Evolutionary conservation across 2,797 vertebrate genomes (phyloP).

Genomic region (Hippoglossus hippoglossus): DNA sequence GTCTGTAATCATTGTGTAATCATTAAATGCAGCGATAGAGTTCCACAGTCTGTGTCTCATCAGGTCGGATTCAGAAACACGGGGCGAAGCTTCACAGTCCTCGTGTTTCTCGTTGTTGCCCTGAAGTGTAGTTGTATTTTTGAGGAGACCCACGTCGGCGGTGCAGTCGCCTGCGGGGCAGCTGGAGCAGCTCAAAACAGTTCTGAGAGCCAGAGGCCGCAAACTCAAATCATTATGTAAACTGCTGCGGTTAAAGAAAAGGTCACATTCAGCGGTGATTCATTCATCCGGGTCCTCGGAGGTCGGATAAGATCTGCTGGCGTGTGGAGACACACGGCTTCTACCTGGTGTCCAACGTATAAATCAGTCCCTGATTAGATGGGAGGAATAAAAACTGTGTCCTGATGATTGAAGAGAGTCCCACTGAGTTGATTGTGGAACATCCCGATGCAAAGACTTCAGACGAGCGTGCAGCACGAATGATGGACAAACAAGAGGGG

Average conservation of each 20-base stretch:
- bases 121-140: not conserved
- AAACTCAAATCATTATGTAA: conserved; percentile 8
- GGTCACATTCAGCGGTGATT: conserved; percentile 6
- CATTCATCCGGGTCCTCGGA: too few species aligned
- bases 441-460: not conserved
- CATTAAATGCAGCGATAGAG: too few species aligned
- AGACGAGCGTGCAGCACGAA: not conserved
- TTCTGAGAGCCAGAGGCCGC: not conserved
- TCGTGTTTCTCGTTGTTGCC: not conserved
- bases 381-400: not conserved
- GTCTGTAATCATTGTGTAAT: too few species aligned
- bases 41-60: too few species aligned
- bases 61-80: too few species aligned
- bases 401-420: not conserved
- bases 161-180: not conserved
- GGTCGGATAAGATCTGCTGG: too few species aligned
- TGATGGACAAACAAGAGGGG: not conserved
- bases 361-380: conserved; percentile 8
- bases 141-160: not conserved
- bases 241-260: conserved; percentile 7
- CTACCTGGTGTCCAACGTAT: not conserved
- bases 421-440: not conserved
- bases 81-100: too few species aligned
- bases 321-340: not conserved
- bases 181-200: not conserved